Percentiles rank a stretch among this genome's conserved stretches.
Conservation (phyloP, 2,113 vertebrate genomes). For the Percopsis transmontana region DNA sequence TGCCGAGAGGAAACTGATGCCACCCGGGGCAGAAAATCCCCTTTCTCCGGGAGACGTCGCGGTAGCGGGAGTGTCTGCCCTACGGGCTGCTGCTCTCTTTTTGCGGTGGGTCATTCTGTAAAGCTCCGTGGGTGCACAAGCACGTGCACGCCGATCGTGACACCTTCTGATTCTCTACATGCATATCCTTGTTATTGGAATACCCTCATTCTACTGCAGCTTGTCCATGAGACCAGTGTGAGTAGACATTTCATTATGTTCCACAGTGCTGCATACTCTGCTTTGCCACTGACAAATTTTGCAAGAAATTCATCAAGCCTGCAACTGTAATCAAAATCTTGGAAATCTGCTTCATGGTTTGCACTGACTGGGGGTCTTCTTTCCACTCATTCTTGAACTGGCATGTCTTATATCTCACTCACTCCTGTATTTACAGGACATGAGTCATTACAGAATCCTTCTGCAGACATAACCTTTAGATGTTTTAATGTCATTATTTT, state of each 20-base stretch:
- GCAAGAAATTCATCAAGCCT: conserved; percentile 25
- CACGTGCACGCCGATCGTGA: too few relatives aligned
- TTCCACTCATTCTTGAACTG: conserved; percentile 4
- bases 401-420: background rate
- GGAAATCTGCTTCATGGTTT: conserved; percentile 20
- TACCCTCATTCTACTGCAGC: conserved; percentile 21
- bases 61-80: too few relatives aligned
- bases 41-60: too few relatives aligned
- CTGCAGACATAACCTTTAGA: too few relatives aligned
- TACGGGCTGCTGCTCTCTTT: too few relatives aligned
- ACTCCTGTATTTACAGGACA: conserved; percentile 5
- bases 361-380: conserved; percentile 4
- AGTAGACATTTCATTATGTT: conserved; percentile 13
- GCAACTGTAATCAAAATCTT: conserved; percentile 18
- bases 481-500: conserved; percentile 1
- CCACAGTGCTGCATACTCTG: conserved; percentile 24
- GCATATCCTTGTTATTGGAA: conserved; percentile 22
- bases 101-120: too few relatives aligned
- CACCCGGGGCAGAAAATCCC: too few relatives aligned
- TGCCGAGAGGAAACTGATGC: too few relatives aligned
- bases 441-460: too few relatives aligned
- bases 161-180: conserved; percentile 16
- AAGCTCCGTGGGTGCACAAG: too few relatives aligned
- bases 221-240: conserved; percentile 17
- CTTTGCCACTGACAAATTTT: conserved; percentile 23